These are phyloP conservation scores for Papilio glaucus DNA, from an alignment of 1,140 invertebrate genomes.

Conservation along the genomic window DNA sequence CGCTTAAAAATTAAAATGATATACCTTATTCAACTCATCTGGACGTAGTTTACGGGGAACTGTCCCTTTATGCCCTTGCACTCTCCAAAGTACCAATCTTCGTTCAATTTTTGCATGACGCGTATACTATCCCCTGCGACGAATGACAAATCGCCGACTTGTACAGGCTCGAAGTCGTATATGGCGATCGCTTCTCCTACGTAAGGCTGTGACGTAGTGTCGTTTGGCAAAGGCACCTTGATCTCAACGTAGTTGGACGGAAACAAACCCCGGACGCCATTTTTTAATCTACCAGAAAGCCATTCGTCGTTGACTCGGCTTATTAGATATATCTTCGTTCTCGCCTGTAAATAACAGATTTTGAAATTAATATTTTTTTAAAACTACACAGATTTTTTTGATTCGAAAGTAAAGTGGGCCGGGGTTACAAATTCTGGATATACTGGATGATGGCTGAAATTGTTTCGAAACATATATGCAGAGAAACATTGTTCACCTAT, in stretches of 20 bases:
- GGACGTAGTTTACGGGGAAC: conserved; percentile 92
- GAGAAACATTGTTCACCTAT: no score
- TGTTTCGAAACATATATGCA: no score
- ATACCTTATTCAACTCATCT: conserved; percentile 67
- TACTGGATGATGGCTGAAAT: no score
- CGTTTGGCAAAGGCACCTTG: conserved; percentile 87
- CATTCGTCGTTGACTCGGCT: conserved; percentile 90
- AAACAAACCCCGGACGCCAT: conserved; percentile 90
- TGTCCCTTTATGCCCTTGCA: conserved; percentile 87
- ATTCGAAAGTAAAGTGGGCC: no score
- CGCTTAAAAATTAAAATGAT: not conserved
- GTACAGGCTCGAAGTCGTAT: conserved; percentile 81
- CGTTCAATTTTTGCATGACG: conserved; percentile 88
- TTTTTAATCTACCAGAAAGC: conserved; percentile 87
- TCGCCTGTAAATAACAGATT: conserved; percentile 83
- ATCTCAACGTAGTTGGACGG: conserved; percentile 91
- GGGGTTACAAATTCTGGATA: no score
- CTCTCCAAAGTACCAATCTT: conserved; percentile 93
- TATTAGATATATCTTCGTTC: conserved; percentile 88
- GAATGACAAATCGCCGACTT: conserved; percentile 77
- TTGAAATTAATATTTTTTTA: not conserved
- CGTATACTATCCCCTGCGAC: conserved; percentile 87
- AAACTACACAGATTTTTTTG: no score
- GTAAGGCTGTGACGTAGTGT: conserved; percentile 39
- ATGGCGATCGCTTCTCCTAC: conserved; percentile 71